Evolutionary conservation across 1,140 invertebrate genomes (phyloP), one percentile per base, ranked within the genome.

Genomic region (Octopus sinensis): DNA sequence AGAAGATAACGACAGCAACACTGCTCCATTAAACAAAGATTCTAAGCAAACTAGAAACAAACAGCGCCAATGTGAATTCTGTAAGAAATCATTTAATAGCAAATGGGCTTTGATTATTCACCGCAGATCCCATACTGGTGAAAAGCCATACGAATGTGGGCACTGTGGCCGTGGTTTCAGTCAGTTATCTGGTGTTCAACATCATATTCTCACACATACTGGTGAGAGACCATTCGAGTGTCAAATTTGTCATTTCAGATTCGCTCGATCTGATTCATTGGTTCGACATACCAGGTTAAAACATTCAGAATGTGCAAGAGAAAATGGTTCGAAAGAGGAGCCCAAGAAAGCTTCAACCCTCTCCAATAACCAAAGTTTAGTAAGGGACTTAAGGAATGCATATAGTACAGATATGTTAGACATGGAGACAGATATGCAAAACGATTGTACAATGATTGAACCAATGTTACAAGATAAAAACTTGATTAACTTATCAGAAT

Each of bases 71-170:
- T 96, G 95, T 88, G 94, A 94, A 0, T 12, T 68, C 4, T 84
- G 84, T 78, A n/a, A 56, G 54, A 83, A 82, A 56, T 52, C 54
- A 12, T 84, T 84, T 73, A 62, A 76, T 13, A 80, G 79, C 10
- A 68, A 62, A 43, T 75, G 80, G 23, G 78, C 68, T 5, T 78
- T 81, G 7, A 53, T 53, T 30, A 97, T 96, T 0, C 96, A 97
- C 89, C 92, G 97, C 12, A 91, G 97, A 12, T 97, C 96, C 1
- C 97, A 98, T 76, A 98, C 96, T 1, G 96, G 97, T 87, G 96
- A 97, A 85, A 97, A 97, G 88, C 97, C 97, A 0, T 97, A 97
- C 91, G 95, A 97, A 87, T 98, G 97, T 87, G 92, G 94, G 80
- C 94, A 94, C 0, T 98, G 97, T 87, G 95, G 95, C 54, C 97